phyloP scores from a whole-genome alignment of 2,797 vertebrate genomes.

The Enteromius afrohamiltoni region DNA sequence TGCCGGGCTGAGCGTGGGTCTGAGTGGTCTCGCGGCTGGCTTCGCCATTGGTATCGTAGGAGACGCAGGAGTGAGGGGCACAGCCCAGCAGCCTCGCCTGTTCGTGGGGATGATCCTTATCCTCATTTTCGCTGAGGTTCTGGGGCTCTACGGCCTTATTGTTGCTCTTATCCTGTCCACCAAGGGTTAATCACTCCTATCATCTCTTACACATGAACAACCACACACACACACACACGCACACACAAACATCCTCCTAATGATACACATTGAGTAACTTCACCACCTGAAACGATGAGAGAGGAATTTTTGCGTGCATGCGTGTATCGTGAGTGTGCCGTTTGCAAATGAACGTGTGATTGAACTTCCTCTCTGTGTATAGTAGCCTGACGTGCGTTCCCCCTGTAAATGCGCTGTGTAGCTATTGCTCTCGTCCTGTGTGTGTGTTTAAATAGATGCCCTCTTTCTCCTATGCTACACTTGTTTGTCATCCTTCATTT shows the following conservation, averaged over 20 bases:
- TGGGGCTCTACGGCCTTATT: slow-evolving; percentile 98
- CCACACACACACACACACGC: slow-evolving; percentile 36
- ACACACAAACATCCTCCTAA: slow-evolving; percentile 47
- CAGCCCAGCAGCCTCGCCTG: slow-evolving; percentile 96
- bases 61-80: slow-evolving; percentile 94
- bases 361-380: slow-evolving; percentile 79
- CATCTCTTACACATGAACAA: slow-evolving; percentile 43
- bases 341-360: slow-evolving; percentile 48
- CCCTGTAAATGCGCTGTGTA: slow-evolving; percentile 86
- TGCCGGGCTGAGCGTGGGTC: slow-evolving; percentile 95
- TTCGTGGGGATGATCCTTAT: slow-evolving; percentile 99
- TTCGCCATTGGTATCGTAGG: slow-evolving; percentile 99
- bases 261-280: slow-evolving; percentile 52
- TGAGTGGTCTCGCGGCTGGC: slow-evolving; percentile 96
- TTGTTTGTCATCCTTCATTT: slow-evolving; percentile 69
- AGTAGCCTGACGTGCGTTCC: slow-evolving; percentile 75
- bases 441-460: slow-evolving; percentile 75
- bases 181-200: slow-evolving; percentile 74
- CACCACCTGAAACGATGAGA: slow-evolving; percentile 47
- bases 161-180: slow-evolving; percentile 98
- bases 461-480: slow-evolving; percentile 60
- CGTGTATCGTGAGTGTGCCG: slow-evolving; percentile 44
- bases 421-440: slow-evolving; percentile 83
- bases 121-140: slow-evolving; percentile 97
- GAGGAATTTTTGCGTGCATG: slow-evolving; percentile 42